These are phyloP conservation scores for Gambusia affinis DNA, from an alignment of 2,113 vertebrate species.

Conservation along the genomic window DNA sequence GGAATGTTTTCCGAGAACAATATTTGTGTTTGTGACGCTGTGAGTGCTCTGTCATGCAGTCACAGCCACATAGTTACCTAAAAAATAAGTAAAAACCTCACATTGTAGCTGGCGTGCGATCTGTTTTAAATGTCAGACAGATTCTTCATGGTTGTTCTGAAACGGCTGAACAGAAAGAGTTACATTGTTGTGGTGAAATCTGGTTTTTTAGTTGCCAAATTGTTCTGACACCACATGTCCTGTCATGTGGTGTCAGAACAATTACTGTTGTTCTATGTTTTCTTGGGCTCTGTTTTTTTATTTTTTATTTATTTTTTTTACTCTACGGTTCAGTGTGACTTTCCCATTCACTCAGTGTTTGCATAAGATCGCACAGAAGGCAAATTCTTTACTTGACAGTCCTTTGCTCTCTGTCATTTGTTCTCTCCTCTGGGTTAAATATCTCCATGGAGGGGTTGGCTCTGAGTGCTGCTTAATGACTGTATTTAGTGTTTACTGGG, in stretches of 20 bases:
- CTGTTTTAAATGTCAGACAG: neutral
- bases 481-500: slow-evolving; percentile 69
- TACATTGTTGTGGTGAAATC: too few relatives aligned
- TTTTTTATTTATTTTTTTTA: neutral
- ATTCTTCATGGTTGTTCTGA: neutral
- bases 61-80: too few relatives aligned
- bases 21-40: too few relatives aligned
- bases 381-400: too few relatives aligned
- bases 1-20: too few relatives aligned
- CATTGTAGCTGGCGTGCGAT: too few relatives aligned
- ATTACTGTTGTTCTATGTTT: neutral
- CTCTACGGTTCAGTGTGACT: neutral
- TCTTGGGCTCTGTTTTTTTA: neutral
- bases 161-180: neutral
- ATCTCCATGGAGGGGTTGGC: slow-evolving; percentile 43
- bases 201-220: too few relatives aligned
- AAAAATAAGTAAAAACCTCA: too few relatives aligned
- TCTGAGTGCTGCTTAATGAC: slow-evolving; percentile 57
- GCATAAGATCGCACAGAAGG: neutral
- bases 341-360: neutral
- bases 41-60: too few relatives aligned
- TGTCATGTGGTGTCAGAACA: too few relatives aligned
- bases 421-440: slow-evolving; percentile 1
- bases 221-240: too few relatives aligned
- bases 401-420: neutral